phyloP scores from a whole-genome alignment of 2,888 invertebrate genomes.

The Zygogramma bicolorata region DNA sequence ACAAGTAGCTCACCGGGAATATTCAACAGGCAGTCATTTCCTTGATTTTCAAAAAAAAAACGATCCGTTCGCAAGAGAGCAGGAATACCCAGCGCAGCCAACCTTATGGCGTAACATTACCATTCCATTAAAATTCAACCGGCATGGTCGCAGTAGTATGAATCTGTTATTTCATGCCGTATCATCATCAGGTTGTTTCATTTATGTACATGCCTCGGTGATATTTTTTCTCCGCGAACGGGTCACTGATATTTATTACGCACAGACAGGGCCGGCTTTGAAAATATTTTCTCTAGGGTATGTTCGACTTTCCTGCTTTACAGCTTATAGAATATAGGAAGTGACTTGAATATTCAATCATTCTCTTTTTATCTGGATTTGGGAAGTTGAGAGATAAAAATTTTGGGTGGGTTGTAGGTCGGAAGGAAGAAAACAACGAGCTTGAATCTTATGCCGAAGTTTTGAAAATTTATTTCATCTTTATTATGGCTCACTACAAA shows the following conservation, averaged over 20 bases:
- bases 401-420: too few relatives aligned
- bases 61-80: constrained; percentile 21
- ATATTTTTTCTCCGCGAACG: constrained; percentile 41
- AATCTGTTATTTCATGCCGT: constrained; percentile 42
- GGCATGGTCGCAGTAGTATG: constrained; percentile 37
- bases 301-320: too few relatives aligned
- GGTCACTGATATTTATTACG: constrained; percentile 47
- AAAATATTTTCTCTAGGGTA: too few relatives aligned
- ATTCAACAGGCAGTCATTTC: constrained; percentile 14
- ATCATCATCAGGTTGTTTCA: constrained; percentile 44
- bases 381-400: too few relatives aligned
- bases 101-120: constrained; percentile 37
- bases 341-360: too few relatives aligned
- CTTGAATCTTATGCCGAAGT: too few relatives aligned
- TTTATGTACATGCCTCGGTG: constrained; percentile 44
- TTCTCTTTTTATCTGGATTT: too few relatives aligned
- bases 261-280: constrained; percentile 5
- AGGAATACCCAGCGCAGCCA: constrained; percentile 26
- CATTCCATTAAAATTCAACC: constrained; percentile 44
- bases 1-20: neutral
- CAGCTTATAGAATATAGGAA: too few relatives aligned
- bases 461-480: too few relatives aligned
- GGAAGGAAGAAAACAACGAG: too few relatives aligned
- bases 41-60: constrained; percentile 29
- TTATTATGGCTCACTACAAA: too few relatives aligned